Percentiles rank a stretch among this genome's conserved stretches.
Conservation (phyloP, 2,888 invertebrate genomes). For the Eristalinus sepulchralis region DNA sequence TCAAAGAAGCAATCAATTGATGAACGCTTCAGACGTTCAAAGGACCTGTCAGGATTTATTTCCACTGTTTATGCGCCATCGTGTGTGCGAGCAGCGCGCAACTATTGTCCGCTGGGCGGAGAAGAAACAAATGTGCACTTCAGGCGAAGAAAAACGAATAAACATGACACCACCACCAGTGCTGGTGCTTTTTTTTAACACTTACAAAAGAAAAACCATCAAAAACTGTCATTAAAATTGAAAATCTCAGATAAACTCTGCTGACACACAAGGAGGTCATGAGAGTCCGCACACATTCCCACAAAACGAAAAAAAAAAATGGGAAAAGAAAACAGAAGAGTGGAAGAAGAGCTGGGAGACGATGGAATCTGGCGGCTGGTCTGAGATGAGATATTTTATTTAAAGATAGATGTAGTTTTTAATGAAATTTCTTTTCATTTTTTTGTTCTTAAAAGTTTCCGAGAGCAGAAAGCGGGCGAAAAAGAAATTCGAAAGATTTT, state of each 20-base stretch:
- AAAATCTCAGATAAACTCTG: conserved; percentile 50
- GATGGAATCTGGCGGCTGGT: neutral
- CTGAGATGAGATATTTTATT: conserved; percentile 5
- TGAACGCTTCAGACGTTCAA: conserved; percentile 9
- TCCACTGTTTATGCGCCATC: neutral
- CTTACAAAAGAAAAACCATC: conserved; percentile 11
- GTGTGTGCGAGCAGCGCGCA: neutral
- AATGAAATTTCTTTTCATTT: conserved; percentile 4
- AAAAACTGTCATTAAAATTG: conserved; percentile 44
- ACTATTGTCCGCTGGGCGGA: neutral
- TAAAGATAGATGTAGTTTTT: conserved; percentile 24
- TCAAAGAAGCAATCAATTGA: conserved; percentile 24
- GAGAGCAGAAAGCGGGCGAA: neutral
- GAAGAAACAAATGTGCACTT: neutral
- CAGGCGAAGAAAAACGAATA: neutral
- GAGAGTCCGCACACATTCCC: neutral
- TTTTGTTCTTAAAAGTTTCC: neutral
- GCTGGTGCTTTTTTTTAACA: too few species aligned
- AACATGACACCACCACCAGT: neutral
- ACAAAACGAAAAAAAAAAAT: neutral
- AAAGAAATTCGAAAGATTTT: neutral
- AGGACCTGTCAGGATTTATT: conserved; percentile 17
- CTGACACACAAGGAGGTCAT: conserved; percentile 56
- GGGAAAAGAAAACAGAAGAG: neutral
- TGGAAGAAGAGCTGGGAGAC: too few species aligned